Percentiles rank a stretch among this genome's conserved stretches.
phyloP scores from a whole-genome alignment of 2,113 vertebrate genomes.

The Rhinoderma darwinii region DNA sequence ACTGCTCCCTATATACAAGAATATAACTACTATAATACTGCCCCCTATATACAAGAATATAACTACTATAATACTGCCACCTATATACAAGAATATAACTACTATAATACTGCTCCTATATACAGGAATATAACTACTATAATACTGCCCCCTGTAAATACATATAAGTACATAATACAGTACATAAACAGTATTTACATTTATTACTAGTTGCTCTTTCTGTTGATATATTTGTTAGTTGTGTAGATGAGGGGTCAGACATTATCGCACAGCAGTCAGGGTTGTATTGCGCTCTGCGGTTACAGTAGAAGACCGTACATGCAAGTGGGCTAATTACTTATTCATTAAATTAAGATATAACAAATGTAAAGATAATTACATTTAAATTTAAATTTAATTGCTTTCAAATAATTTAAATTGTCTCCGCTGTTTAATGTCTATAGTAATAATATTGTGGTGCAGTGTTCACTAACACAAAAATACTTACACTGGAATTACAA shows the following conservation, averaged over 20 bases:
- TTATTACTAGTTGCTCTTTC: no score
- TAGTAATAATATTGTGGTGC: not conserved
- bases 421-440: not conserved
- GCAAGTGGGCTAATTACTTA: slow-evolving; percentile 13
- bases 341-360: slow-evolving; percentile 1
- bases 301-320: not conserved
- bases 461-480: not conserved
- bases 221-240: no score
- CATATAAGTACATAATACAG: no score
- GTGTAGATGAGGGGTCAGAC: no score
- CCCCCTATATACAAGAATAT: not conserved
- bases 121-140: no score
- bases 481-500: not conserved
- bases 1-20: not conserved
- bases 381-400: not conserved
- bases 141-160: no score
- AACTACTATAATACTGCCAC: not conserved
- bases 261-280: no score
- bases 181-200: no score
- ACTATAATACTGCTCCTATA: no score
- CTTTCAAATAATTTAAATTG: not conserved
- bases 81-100: not conserved
- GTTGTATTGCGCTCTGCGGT: not conserved
- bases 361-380: slow-evolving; percentile 18
- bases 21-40: slow-evolving; percentile 15